Base-by-base conservation (phyloP, 2,888 invertebrate genomes). In the Pyrgus malvae region DNA sequence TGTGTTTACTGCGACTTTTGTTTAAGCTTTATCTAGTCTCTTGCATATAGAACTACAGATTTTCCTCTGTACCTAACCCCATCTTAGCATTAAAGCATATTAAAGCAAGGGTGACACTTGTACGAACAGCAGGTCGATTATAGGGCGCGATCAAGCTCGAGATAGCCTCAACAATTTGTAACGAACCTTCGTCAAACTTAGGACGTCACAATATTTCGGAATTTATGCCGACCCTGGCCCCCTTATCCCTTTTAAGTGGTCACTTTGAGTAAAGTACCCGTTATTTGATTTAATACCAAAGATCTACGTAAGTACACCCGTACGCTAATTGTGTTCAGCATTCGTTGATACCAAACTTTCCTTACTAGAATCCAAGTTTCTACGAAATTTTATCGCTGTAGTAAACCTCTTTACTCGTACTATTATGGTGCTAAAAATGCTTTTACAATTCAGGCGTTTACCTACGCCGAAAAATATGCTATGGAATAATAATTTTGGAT, bases 151-250 rank as follows among this genome's bases (percentile, higher is more conserved):
- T 54, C 46, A 54, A 70, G 69, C 75, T 74, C 66, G 66, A 76
- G 80, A 82, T 78, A 81, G 72, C 74, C 76, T 75, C 68, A 71
- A 81, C 79, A 80, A 79, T 83, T 79, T 74, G 66, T 68, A 61
- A 68, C 65, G 69, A 73, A 87, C 86, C 86, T 85, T 86, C 84
- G 84, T 87, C 86, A 86, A 83, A 81, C 70, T 75, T 74, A 79
- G 76, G 74, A 76, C 74, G 69, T 76, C 78, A 73, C 80, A 84
- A 82, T 85, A 83, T 79, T 73, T 73, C 59, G 78, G 82, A 83
- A 84, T 84, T 85, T 81, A 82, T 84, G 83, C 83, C 82, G 75
- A 78, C 77, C 78, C 76, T 75, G 80, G 76, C 62, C 67, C 74
- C 76, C 72, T 74, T 14, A 35, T 35, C 35, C 73, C 71, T 64